Percentiles rank a stretch among this genome's conserved stretches.
Evolutionary conservation across 2,113 vertebrate species (phyloP).

Genomic region (Falcunculus frontatus): DNA sequence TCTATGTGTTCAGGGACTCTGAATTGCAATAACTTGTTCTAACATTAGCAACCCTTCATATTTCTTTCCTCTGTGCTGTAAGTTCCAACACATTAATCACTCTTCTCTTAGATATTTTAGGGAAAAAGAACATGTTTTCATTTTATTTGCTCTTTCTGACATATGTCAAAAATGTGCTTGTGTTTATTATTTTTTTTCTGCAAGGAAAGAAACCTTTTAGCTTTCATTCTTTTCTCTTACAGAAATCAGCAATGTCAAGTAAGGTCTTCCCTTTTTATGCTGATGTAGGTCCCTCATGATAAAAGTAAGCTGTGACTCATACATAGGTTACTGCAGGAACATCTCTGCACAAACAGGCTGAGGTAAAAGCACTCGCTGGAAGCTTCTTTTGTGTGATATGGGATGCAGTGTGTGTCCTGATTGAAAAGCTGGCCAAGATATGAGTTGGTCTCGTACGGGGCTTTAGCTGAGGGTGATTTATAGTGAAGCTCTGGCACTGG

Average conservation of each 20-base stretch:
- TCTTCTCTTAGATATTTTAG: not conserved
- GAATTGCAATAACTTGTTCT: not conserved
- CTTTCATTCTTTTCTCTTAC: not conserved
- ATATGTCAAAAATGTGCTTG: not conserved
- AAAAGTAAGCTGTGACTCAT: not conserved
- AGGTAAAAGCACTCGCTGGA: not conserved
- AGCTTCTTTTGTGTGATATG: not conserved
- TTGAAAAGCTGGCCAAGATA: not conserved
- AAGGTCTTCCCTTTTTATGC: not conserved
- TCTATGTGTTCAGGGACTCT: not conserved
- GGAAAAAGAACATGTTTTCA: not conserved
- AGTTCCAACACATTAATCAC: not conserved
- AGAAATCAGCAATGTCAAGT: not conserved
- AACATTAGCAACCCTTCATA: not conserved
- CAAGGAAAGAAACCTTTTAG: not conserved
- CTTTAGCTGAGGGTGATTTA: not conserved
- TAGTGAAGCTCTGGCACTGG: not conserved
- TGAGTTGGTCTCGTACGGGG: accelerated
- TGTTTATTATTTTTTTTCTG: not conserved
- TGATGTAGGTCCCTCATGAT: not conserved
- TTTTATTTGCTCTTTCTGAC: not conserved
- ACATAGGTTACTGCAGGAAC: not conserved
- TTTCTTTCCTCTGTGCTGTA: not conserved
- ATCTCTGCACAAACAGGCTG: not conserved
- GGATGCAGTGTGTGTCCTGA: not conserved